Conservation (phyloP, 2,113 vertebrate genomes). For the Taxidea taxus region DNA sequence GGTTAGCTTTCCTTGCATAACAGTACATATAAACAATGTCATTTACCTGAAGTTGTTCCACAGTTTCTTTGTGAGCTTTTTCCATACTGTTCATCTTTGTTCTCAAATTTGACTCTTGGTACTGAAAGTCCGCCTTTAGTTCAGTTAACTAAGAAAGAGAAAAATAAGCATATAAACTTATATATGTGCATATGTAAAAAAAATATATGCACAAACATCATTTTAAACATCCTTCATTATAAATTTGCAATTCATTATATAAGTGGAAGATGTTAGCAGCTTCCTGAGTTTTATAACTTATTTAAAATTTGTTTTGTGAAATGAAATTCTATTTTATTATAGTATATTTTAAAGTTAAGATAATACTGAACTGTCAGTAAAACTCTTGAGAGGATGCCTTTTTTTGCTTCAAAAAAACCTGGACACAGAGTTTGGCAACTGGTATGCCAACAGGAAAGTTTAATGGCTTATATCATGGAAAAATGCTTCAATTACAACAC, state of each 20-base stretch:
- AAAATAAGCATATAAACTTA: background rate
- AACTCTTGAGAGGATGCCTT: background rate
- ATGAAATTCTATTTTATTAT: background rate
- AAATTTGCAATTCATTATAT: background rate
- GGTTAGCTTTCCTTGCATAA: background rate
- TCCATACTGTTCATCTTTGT: conserved; percentile 99
- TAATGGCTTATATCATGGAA: background rate
- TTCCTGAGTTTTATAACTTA: background rate
- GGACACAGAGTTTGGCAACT: background rate
- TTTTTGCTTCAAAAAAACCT: background rate
- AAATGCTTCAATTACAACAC: background rate
- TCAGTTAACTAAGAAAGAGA: conserved; percentile 91
- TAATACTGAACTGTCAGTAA: background rate
- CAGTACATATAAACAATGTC: background rate
- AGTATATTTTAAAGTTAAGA: background rate
- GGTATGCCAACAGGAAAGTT: background rate
- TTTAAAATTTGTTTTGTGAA: background rate
- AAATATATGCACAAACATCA: background rate
- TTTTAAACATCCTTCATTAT: background rate
- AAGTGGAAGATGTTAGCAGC: background rate
- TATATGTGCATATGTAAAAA: background rate
- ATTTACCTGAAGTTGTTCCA: conserved; percentile 95
- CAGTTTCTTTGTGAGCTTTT: conserved; percentile 96
- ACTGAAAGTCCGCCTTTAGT: conserved; percentile 98
- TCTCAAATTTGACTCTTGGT: conserved; percentile 98